phyloP scores from a whole-genome alignment of 2,888 invertebrate genomes.

The Rhimphoctona megacephalus region DNA sequence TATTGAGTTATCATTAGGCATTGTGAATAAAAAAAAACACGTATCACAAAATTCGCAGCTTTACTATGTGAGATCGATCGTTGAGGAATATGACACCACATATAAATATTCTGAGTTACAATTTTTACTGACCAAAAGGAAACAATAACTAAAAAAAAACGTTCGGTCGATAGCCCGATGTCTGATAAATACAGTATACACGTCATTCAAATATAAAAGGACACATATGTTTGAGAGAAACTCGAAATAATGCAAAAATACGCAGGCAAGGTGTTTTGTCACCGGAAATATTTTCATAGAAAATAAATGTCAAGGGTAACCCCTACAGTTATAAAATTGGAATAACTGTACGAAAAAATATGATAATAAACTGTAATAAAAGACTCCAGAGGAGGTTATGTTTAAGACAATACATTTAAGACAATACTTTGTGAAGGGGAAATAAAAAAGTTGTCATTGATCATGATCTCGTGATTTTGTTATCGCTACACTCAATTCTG shows the following conservation, averaged over 20 bases:
- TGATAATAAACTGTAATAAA: neutral
- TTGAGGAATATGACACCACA: neutral
- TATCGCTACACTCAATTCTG: slow-evolving; percentile 14
- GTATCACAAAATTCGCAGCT: neutral
- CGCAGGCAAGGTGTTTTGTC: neutral
- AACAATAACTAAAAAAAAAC: neutral
- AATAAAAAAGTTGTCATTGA: slow-evolving; percentile 31
- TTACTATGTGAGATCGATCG: neutral
- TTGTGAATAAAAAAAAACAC: slow-evolving; percentile 34
- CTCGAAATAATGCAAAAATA: neutral
- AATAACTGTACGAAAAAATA: neutral
- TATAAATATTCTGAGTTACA: neutral
- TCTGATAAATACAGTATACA: neutral
- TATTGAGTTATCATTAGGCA: slow-evolving; percentile 52
- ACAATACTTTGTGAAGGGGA: neutral
- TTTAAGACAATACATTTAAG: slow-evolving; percentile 22
- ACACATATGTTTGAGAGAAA: slow-evolving; percentile 3
- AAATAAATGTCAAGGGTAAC: neutral
- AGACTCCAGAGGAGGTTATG: slow-evolving; percentile 36
- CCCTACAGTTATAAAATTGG: neutral
- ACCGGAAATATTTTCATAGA: slow-evolving; percentile 1
- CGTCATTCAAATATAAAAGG: neutral
- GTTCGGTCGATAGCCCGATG: neutral
- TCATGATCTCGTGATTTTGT: slow-evolving; percentile 22
- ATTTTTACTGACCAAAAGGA: neutral